Evolutionary conservation across 1,140 invertebrate genomes (phyloP), one percentile per base, ranked within the genome.

Genomic region (Melanaphis sacchari): DNA sequence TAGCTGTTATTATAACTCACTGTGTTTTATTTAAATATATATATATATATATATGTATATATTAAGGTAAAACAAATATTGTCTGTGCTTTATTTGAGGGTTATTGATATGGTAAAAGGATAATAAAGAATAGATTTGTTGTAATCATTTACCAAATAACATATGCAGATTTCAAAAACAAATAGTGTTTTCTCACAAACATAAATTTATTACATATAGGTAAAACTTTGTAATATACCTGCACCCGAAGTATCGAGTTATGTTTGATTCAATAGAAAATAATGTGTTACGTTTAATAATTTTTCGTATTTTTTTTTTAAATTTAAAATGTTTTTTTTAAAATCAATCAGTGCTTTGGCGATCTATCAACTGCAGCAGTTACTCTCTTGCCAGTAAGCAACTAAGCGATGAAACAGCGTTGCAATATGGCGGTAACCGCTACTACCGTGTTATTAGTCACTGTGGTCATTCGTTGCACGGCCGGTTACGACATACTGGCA

Each of bases 401-500:
- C 59, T n/a, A n/a, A 15, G 59, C 31, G 59, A 66, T 66, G 31
- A 66, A 66, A 82, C 3, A 11, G 31, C 4, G 15, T 26, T 43
- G 40, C 40, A 43, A n/a, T 11, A 41, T 15, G 8, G 26, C 7
- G 84, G 15, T 41, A 26, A 31, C 22, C 11, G 6, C 38, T 21
- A 41, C 21, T 41, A n/a, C 52, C 26, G 5, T 90, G 52, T 1
- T 66, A 41, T 15, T 66, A 9, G 26, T 41, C 7, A n/a, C 89
- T 26, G 4, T 40, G 85, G 85, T 46, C 11, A 6, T 31, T 8
- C 89, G 21, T 90, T 40, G n/a, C 49, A 2, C 52, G 26, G 38
- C 22, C 5, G 95, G 94, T 81, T 94, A 95, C 84, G 66, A 93
- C 26, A 76, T 93, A 66, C 93, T 95, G 52, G 94, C 93, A 18